Conservation (phyloP, 1,140 invertebrate genomes). For the Hycleus cichorii region DNA sequence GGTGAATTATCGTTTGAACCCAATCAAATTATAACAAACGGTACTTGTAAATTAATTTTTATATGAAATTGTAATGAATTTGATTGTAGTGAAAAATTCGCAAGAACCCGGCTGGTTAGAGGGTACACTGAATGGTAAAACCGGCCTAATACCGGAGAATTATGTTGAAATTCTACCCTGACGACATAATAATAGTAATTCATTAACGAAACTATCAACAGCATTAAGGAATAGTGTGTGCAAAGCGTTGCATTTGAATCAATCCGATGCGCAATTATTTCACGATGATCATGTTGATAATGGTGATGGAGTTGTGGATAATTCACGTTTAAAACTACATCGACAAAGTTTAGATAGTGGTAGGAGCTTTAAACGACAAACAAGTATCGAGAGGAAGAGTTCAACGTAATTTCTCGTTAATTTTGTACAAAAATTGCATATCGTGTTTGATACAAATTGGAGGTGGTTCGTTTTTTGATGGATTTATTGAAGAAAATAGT, state of each 20-base stretch:
- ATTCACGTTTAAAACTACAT: constrained; percentile 17
- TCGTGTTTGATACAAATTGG: neutral
- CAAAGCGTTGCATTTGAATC: constrained; percentile 31
- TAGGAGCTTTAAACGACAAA: constrained; percentile 19
- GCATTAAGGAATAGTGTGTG: constrained; percentile 29
- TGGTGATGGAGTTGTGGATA: neutral
- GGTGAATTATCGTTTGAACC: constrained; percentile 96
- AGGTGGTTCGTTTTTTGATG: neutral
- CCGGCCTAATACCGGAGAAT: constrained; percentile 92
- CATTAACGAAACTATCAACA: constrained; percentile 33
- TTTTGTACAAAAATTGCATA: neutral
- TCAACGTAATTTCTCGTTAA: constrained; percentile 23
- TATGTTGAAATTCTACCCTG: constrained; percentile 85
- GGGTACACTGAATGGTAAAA: constrained; percentile 87
- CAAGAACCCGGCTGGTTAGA: constrained; percentile 95
- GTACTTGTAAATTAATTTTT: constrained; percentile 49
- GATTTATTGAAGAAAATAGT: neutral
- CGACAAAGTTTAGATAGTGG: constrained; percentile 31
- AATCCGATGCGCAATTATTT: constrained; percentile 15
- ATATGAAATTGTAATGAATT: constrained; percentile 5
- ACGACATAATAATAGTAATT: constrained; percentile 31
- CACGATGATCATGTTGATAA: neutral
- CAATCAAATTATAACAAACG: constrained; percentile 95
- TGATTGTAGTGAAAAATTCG: constrained; percentile 71
- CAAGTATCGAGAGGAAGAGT: constrained; percentile 30